Evolutionary conservation across 2,113 vertebrate species (phyloP).

Genomic region (Benitochromis conjunctus): DNA sequence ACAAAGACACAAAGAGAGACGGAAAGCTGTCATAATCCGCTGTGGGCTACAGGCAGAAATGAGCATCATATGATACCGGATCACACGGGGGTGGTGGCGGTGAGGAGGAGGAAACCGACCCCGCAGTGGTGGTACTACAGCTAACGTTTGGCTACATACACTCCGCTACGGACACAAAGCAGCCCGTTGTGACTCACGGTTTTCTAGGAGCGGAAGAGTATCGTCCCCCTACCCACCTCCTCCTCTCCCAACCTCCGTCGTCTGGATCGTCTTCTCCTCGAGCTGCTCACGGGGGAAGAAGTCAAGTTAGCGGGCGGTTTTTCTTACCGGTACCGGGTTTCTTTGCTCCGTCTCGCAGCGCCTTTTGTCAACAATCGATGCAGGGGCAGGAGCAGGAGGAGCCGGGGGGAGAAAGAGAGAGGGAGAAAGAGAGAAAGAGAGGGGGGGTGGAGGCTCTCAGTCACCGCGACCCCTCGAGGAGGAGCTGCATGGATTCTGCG

Average conservation of each 20-base stretch:
- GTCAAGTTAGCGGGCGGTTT: neutral
- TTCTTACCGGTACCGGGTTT: conserved; percentile 43
- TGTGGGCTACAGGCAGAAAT: conserved; percentile 47
- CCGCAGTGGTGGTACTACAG: conserved; percentile 42
- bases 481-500: conserved; percentile 60
- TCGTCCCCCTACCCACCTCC: neutral
- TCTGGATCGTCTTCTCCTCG: neutral
- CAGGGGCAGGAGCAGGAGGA: conserved; percentile 63
- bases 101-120: conserved; percentile 46
- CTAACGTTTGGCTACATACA: conserved; percentile 48
- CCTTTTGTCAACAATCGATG: conserved; percentile 79
- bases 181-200: conserved; percentile 67
- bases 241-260: neutral
- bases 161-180: conserved; percentile 67
- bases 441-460: conserved; percentile 56
- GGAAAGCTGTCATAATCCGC: conserved; percentile 61
- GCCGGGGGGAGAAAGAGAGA: conserved; percentile 7
- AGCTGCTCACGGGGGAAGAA: neutral
- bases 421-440: neutral
- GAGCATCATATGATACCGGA: conserved; percentile 75
- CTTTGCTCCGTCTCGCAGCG: conserved; percentile 56
- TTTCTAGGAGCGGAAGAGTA: conserved; percentile 33
- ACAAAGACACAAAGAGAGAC: conserved; percentile 72
- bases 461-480: conserved; percentile 66
- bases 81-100: conserved; percentile 54